phyloP scores from a whole-genome alignment of 2,888 invertebrate genomes.

The Cynaeus angustus region DNA sequence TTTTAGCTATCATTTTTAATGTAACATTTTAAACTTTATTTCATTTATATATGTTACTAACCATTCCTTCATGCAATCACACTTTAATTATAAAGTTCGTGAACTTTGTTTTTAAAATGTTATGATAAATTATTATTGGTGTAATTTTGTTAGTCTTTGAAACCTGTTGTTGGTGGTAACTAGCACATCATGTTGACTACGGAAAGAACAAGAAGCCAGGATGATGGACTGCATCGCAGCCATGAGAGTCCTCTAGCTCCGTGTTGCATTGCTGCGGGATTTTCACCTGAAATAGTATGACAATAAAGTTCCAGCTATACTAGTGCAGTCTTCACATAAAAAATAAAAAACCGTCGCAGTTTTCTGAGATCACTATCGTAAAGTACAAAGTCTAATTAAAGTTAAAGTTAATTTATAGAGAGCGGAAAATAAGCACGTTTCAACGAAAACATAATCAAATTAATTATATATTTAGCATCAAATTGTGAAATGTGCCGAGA shows the following conservation, averaged over 20 bases:
- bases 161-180: constrained; percentile 52
- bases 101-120: neutral
- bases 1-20: constrained; percentile 21
- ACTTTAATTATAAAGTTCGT: constrained; percentile 18
- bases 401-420: too few species aligned
- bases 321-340: too few species aligned
- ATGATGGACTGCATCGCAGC: constrained; percentile 70
- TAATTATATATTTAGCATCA: too few species aligned
- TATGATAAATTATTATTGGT: constrained; percentile 15
- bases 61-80: constrained; percentile 9
- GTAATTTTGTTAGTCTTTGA: constrained; percentile 13
- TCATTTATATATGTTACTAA: constrained; percentile 13
- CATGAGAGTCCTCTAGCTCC: constrained; percentile 71
- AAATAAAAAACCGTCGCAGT: too few species aligned
- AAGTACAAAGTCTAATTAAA: too few species aligned
- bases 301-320: neutral
- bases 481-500: too few species aligned
- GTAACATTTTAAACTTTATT: constrained; percentile 6
- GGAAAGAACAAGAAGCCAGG: constrained; percentile 68
- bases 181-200: constrained; percentile 68
- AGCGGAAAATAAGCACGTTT: too few species aligned
- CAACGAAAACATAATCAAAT: too few species aligned
- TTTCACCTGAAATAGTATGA: constrained; percentile 69
- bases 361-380: too few species aligned
- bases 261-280: constrained; percentile 74